Base-by-base conservation (phyloP, 2,113 vertebrate genomes). In the Passerina amoena region DNA sequence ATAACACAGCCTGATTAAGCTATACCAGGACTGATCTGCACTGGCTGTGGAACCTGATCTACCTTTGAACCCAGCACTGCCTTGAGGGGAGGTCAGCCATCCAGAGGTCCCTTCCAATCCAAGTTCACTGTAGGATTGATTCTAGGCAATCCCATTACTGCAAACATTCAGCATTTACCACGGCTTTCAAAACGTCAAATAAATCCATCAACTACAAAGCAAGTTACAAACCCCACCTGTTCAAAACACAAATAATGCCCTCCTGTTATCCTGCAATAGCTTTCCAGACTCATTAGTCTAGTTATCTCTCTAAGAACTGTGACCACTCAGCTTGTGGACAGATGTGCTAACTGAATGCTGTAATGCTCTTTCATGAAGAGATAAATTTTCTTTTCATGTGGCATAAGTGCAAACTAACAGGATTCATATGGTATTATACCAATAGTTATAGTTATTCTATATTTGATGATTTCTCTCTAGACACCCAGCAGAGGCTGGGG, bases 131-230 rank as follows among this genome's bases (percentile, higher is more conserved):
- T 1, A 69, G 3, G 20, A 73, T 13, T 40, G 20, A 73, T 13
- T 40, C 63, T 22, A 10, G 11, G 7, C 68, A 57, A 50, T 1
- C 4, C 8, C 24, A 19, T 19, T 17, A 47, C 38, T 21, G 20
- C 12, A 35, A 64, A 30, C 1, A 23, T n/a, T 54, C 28, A 71
- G 48, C 44, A 66, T 23, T 59, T 30, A 78, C 14, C 23, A 75
- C 2, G 0, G 6, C 70, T 65, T 53, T 12, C 40, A 71, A 23
- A 45, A 75, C 33, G 5, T 0, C 13, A 2, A 24, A 53, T 45
- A 95, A 88, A 66, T 33, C 45, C 59, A 65, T 17, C 70, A 42
- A 16, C 37, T 40, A 57, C 31, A 82, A 63, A 65, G 37, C 15
- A 86, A 50, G 33, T 45, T 31, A 78, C 8, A 31, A 59, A 86